Percentiles rank a stretch among this genome's conserved stretches.
Evolutionary conservation across 1,140 invertebrate genomes (phyloP).

Genomic region (Triops longicaudatus): DNA sequence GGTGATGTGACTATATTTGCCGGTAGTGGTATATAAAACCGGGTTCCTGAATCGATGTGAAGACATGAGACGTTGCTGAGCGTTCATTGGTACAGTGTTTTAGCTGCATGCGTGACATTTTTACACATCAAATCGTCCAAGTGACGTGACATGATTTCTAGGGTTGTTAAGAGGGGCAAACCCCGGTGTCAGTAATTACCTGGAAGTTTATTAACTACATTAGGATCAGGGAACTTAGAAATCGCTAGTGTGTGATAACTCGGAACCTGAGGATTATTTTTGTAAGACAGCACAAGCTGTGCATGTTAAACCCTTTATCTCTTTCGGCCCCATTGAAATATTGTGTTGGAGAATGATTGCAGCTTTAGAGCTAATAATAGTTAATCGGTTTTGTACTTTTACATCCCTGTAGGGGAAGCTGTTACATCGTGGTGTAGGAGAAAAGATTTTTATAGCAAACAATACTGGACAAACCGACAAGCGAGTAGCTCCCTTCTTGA

Average conservation of each 20-base stretch:
- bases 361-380: background rate
- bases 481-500: background rate
- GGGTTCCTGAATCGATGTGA: background rate
- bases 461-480: background rate
- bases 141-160: background rate
- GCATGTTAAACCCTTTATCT: background rate
- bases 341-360: background rate
- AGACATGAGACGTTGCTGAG: background rate
- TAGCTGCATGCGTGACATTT: background rate
- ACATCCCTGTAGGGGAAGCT: constrained; percentile 1
- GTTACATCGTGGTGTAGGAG: background rate
- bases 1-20: background rate
- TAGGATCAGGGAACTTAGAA: constrained; percentile 8
- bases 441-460: background rate
- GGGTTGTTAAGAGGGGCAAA: background rate
- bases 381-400: background rate
- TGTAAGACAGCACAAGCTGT: background rate
- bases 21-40: background rate
- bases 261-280: constrained; percentile 15
- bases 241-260: background rate
- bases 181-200: constrained; percentile 5
- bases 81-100: background rate
- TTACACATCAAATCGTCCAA: background rate
- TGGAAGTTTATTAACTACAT: constrained; percentile 5
- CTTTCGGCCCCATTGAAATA: background rate